These are phyloP conservation scores for Bovichtus variegatus DNA, from an alignment of 2,797 vertebrate species.

Conservation along the genomic window DNA sequence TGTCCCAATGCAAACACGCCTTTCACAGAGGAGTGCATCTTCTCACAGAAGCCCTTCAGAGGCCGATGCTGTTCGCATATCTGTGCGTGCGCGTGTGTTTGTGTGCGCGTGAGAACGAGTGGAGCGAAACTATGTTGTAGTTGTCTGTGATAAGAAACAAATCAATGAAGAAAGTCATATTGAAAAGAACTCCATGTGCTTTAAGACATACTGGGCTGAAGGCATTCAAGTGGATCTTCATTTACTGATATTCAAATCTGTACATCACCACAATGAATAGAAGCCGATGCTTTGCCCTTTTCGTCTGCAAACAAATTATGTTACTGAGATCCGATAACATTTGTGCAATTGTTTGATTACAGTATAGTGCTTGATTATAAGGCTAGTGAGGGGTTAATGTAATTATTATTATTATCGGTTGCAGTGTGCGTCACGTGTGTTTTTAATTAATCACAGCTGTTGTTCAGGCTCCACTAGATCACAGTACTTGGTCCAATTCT, in stretches of 20 bases:
- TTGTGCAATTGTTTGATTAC: background rate
- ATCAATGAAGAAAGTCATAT: slow-evolving; percentile 23
- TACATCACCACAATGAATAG: background rate
- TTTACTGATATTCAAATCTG: background rate
- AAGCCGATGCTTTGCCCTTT: background rate
- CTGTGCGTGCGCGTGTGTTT: background rate
- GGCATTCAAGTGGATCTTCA: background rate
- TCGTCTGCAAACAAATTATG: background rate
- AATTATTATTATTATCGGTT: background rate
- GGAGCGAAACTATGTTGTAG: background rate
- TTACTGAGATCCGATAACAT: too few relatives aligned
- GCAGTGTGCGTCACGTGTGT: background rate
- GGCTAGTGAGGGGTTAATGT: background rate
- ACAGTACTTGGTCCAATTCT: background rate
- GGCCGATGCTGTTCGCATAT: too few relatives aligned
- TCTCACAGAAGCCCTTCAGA: slow-evolving; percentile 59
- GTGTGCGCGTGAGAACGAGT: background rate
- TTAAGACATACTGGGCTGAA: background rate
- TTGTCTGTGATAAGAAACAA: slow-evolving; percentile 19
- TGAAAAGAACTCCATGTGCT: background rate
- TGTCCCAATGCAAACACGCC: slow-evolving; percentile 66
- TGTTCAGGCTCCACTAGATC: slow-evolving; percentile 2
- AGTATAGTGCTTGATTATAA: background rate
- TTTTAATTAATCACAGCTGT: background rate
- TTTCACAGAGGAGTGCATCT: slow-evolving; percentile 60